Evolutionary conservation across 2,797 vertebrate species (phyloP), one percentile per base, ranked within the genome.

Genomic region (Characodon lateralis): DNA sequence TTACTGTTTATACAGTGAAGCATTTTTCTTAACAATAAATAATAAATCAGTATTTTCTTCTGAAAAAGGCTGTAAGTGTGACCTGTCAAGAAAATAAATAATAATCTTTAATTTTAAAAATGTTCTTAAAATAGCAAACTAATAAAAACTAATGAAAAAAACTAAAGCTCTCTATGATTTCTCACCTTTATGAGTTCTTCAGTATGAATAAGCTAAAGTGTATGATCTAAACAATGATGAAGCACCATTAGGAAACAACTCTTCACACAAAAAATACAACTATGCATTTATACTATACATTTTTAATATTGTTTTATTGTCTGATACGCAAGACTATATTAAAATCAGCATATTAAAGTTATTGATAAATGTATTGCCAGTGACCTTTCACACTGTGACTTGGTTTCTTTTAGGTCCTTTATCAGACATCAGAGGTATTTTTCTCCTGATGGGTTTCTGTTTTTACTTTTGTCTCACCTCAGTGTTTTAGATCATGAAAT

Each of bases 1-100:
- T 65, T 39, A 46, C n/a, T 85, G 78, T 72, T 35, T 55, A 51
- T 70, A 43, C 6, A 31, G 7, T 66, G 2, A 77, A 63, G 0
- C 1, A 18, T n/a, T 24, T 70, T 82, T 20, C 0, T 80, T 74
- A 26, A 59, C 79, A 12, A 0, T 81, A 78, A 31, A 56, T 59
- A n/a, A 39, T 28, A 43, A 61, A 73, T 75, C 18, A 50, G 2
- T 61, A 2, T 18, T 71, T 76, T 1, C n/a, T 50, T 12, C 22
- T 71, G 4, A 43, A 20, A 22, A 22, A 6, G 8, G 41, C 31
- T 77, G 50, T 5, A 70, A 41, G 46, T 59, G 2, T 50, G 24
- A 61, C 16, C 26, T 39, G 4, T 14, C 63, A 2, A 31, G 39
- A 59, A 72, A 10, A 22, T 72, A 28, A 43, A 46, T 72, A n/a